Conservation (phyloP, 2,888 invertebrate species). For the Melinopterus prodromus region DNA sequence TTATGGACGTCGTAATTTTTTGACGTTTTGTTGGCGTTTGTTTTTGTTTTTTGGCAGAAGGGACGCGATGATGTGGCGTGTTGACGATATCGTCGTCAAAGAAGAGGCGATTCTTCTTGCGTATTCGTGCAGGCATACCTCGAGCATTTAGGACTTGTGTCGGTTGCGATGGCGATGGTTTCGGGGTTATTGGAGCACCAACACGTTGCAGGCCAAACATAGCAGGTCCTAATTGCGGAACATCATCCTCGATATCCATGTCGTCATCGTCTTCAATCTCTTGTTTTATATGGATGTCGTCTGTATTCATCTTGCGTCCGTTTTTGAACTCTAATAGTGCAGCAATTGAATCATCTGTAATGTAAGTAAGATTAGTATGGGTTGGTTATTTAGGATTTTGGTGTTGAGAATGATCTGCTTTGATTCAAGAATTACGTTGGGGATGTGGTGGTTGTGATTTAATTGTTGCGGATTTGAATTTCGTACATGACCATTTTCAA, state of each 20-base stretch:
- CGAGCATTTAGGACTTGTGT: conserved; percentile 84
- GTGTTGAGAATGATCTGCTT: background rate
- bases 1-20: conserved; percentile 47
- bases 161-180: conserved; percentile 73
- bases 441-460: background rate
- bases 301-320: conserved; percentile 59
- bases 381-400: conserved; percentile 16
- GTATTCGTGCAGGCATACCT: conserved; percentile 89
- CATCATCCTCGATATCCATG: conserved; percentile 66
- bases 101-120: conserved; percentile 86
- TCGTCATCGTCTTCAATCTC: conserved; percentile 69
- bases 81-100: conserved; percentile 90
- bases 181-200: conserved; percentile 78
- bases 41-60: conserved; percentile 74
- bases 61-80: conserved; percentile 77
- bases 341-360: conserved; percentile 65
- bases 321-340: conserved; percentile 66
- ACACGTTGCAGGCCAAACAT: conserved; percentile 83
- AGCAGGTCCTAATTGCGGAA: conserved; percentile 79
- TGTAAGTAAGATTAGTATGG: conserved; percentile 38
- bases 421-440: background rate
- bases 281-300: conserved; percentile 60
- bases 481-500: conserved; percentile 58
- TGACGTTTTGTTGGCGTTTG: conserved; percentile 62
- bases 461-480: conserved; percentile 54